Conservation (phyloP, 2,113 vertebrate genomes). For the Tragulus kanchil region DNA sequence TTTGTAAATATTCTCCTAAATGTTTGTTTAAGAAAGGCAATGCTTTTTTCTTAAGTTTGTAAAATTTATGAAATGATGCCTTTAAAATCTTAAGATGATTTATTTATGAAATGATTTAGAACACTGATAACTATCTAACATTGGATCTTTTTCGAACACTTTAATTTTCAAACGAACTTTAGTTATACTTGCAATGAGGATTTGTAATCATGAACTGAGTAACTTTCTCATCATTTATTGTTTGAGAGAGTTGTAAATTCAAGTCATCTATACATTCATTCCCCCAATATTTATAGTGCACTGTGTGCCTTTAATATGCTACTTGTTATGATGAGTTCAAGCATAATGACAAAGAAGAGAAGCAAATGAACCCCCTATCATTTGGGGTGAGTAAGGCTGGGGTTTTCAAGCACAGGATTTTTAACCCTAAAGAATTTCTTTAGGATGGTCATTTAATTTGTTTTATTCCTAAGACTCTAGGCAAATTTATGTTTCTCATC, state of each 20-base stretch:
- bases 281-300: background rate
- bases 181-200: background rate
- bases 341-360: background rate
- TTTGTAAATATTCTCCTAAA: background rate
- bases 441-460: background rate
- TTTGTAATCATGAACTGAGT: background rate
- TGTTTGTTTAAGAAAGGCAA: background rate
- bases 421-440: too few species aligned
- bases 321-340: background rate
- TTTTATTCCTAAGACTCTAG: background rate
- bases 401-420: too few species aligned
- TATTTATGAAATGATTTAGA: background rate
- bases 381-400: too few species aligned
- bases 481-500: background rate
- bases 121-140: background rate
- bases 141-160: background rate
- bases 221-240: background rate
- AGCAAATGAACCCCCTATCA: too few species aligned
- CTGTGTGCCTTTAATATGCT: background rate
- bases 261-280: background rate
- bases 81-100: conserved; percentile 3
- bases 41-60: background rate
- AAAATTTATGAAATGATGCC: background rate
- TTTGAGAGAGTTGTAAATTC: background rate
- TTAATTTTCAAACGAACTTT: background rate